Conservation (phyloP, 2,888 invertebrate genomes). For the Macaria notata region DNA sequence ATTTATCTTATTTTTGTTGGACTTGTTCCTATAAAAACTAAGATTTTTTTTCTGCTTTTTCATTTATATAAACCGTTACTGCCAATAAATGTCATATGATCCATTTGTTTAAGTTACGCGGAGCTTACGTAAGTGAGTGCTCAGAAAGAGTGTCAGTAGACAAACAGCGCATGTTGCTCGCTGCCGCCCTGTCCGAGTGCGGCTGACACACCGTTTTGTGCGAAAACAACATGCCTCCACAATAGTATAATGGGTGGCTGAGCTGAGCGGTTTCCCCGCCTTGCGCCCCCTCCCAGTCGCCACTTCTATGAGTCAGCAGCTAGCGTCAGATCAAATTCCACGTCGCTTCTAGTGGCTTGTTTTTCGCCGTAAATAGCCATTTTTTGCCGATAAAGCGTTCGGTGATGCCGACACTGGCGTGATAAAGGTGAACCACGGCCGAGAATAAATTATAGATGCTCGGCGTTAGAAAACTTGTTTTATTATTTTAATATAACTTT, state of each 20-base stretch:
- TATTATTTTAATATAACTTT: constrained; percentile 57
- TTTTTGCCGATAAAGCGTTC: constrained; percentile 64
- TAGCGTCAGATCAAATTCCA: constrained; percentile 74
- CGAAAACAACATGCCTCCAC: constrained; percentile 76
- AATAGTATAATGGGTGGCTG: constrained; percentile 75
- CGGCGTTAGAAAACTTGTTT: constrained; percentile 42
- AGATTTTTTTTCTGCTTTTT: too few relatives aligned
- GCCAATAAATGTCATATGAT: too few relatives aligned
- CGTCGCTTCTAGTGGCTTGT: constrained; percentile 67
- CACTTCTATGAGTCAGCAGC: constrained; percentile 73
- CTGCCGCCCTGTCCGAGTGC: constrained; percentile 47
- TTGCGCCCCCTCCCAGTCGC: constrained; percentile 45
- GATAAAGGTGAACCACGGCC: constrained; percentile 56
- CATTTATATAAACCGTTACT: too few relatives aligned
- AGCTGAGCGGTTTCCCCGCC: constrained; percentile 59
- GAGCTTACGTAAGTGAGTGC: too few relatives aligned
- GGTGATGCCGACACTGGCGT: constrained; percentile 57
- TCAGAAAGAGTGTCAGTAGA: too few relatives aligned
- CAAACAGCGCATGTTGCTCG: too few relatives aligned
- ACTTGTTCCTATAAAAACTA: too few relatives aligned
- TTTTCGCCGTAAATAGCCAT: constrained; percentile 62
- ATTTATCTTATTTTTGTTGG: too few relatives aligned
- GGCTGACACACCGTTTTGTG: constrained; percentile 70
- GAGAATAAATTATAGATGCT: constrained; percentile 47
- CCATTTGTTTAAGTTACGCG: too few relatives aligned